A percentile compares a stretch with the other conserved stretches of the same genome.
These are phyloP conservation scores for Neocloeon triangulifer DNA, from an alignment of 1,140 invertebrate species.

Conservation along the genomic window DNA sequence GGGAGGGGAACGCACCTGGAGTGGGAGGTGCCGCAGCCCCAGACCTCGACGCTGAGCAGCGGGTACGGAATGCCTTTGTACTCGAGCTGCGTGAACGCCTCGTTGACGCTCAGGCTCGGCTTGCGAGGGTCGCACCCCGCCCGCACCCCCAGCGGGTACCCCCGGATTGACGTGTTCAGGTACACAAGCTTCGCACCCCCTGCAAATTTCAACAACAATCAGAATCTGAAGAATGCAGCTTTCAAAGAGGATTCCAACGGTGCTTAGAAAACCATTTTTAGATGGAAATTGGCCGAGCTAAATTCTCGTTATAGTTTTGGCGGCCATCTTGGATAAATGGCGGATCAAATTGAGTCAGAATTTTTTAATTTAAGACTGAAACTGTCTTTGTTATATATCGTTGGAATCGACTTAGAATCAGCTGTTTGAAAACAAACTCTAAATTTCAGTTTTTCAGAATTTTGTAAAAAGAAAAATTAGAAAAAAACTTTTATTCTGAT, in stretches of 20 bases:
- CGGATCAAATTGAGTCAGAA: no score
- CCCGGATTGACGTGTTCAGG: constrained; percentile 58
- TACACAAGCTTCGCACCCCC: constrained; percentile 59
- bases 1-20: constrained; percentile 18
- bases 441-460: constrained; percentile 1
- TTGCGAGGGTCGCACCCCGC: constrained; percentile 55
- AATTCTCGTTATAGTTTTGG: no score
- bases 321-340: no score
- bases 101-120: constrained; percentile 45
- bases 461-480: no score
- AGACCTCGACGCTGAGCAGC: constrained; percentile 29
- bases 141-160: constrained; percentile 61
- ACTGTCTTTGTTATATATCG: no score
- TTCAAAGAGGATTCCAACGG: no score
- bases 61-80: constrained; percentile 34
- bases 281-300: no score
- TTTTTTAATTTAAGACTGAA: no score
- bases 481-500: no score
- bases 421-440: constrained; percentile 2
- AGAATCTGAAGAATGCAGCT: no score
- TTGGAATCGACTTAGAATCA: constrained; percentile 2
- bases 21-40: constrained; percentile 14
- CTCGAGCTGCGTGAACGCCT: constrained; percentile 36
- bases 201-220: no score
- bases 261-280: no score